Conservation (phyloP, 37 sponge, comb jelly and placozoan genomes). For the Beroe forskalii region DNA sequence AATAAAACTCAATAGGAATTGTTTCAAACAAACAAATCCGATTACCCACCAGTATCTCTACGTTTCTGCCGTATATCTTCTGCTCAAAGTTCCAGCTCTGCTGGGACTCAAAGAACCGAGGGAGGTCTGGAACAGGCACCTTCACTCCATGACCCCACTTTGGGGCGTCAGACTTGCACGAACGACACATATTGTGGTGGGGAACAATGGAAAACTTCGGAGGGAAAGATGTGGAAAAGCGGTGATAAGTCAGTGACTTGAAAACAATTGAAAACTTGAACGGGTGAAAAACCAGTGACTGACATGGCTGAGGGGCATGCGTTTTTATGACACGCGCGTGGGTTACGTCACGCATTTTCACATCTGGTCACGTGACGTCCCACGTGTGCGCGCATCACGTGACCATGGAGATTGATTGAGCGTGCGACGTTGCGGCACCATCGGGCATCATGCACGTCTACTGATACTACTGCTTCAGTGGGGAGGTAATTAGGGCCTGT, state of each 20-base stretch:
- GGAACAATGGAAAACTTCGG: background rate
- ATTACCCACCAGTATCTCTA: slow-evolving; percentile 37
- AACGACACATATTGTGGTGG: slow-evolving; percentile 14
- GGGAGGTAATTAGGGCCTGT: too few relatives aligned
- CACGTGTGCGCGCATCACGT: slow-evolving; percentile 16
- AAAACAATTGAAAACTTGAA: background rate
- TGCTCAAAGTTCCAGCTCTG: slow-evolving; percentile 65
- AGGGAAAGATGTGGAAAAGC: too few relatives aligned
- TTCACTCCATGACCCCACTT: slow-evolving; percentile 56
- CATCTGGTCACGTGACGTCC: background rate
- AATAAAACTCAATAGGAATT: too few relatives aligned
- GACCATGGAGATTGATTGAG: slow-evolving; percentile 49
- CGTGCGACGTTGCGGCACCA: slow-evolving; percentile 38
- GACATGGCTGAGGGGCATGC: too few relatives aligned
- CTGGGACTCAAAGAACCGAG: slow-evolving; percentile 57
- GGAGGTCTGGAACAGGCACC: slow-evolving; percentile 13
- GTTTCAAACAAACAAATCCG: too few relatives aligned
- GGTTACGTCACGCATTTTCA: background rate
- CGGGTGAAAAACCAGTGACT: too few relatives aligned
- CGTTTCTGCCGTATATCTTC: slow-evolving; percentile 58
- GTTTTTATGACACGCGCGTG: too few relatives aligned
- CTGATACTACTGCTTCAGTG: too few relatives aligned
- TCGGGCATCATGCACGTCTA: too few relatives aligned
- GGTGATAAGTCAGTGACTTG: too few relatives aligned
- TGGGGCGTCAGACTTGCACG: slow-evolving; percentile 63